Base-by-base conservation (phyloP, 1,140 invertebrate species). In the Bombus superbus region DNA sequence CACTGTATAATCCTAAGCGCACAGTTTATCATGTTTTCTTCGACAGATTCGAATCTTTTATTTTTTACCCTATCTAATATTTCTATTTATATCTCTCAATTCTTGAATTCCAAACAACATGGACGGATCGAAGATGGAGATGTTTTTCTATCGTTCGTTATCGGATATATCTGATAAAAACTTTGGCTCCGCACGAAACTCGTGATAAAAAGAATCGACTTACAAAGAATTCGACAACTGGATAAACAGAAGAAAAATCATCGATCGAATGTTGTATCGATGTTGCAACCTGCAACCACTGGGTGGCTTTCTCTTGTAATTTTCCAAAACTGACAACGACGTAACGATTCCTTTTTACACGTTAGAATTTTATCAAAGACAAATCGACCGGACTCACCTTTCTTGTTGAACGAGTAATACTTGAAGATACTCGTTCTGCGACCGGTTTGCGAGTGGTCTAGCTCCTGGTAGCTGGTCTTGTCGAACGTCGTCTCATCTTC, bases 361-460 rank as follows among this genome's bases (percentile, higher is more conserved):
- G 18, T 15, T 22, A 10, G 10, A 4, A 62, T 62, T n/a, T 28
- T 6, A 62, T 25, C 8, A 2, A n/a, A 57, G 15, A 42, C 11
- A 3, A 42, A 35, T 59, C 13, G 22, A 53, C 25, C 13, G 8
- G 13, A 68, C 89, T 88, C 87, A 93, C 92, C 92, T 88, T 72
- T 78, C 11, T 86, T 83, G n/a, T 89, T 92, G 32, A 90, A 90
- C 9, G 91, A 83, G 35, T 93, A 93, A 77, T 76, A 92, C 44
- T 92, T 91, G 76, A 93, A 93, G 64, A 93, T 93, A 83, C 92
- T 93, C 2, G 92, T 93, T 47, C 85, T 90, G 40, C 92, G 77
- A 73, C 89, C 85, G 44, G 88, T 85, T 62, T 91, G 87, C 9
- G 81, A 85, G 25, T 74, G 53, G 11, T 90, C 90, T 72, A 91